phyloP scores from a whole-genome alignment of 2,113 vertebrate genomes.

The Microtus montanus region DNA sequence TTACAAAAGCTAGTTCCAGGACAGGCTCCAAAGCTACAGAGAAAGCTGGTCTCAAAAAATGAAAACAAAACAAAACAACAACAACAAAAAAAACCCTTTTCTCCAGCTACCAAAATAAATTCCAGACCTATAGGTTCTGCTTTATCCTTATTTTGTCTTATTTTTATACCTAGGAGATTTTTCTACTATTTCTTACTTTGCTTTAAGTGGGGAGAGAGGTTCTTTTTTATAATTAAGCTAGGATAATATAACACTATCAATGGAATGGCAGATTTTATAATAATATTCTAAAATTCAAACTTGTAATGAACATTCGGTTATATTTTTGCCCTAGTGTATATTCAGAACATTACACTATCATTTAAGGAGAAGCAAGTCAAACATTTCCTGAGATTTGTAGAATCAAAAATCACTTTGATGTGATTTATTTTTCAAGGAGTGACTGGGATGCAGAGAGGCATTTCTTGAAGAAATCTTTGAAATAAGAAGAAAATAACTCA shows the following conservation, averaged over 20 bases:
- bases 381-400: neutral
- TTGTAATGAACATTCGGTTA: neutral
- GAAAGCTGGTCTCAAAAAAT: too few species aligned
- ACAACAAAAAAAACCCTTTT: neutral
- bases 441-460: neutral
- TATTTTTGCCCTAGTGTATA: neutral
- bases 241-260: neutral
- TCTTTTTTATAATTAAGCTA: neutral
- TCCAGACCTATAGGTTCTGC: neutral
- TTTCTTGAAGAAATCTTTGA: neutral
- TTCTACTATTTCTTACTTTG: neutral
- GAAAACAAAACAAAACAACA: too few species aligned
- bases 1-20: too few species aligned
- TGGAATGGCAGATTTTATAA: neutral
- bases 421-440: neutral
- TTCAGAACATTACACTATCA: neutral
- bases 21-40: too few species aligned
- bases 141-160: neutral
- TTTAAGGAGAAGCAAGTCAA: constrained; percentile 7
- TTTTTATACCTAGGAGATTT: neutral
- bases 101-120: neutral
- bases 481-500: constrained; percentile 10
- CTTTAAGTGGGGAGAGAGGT: neutral
- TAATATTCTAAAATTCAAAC: constrained; percentile 12
- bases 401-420: neutral